Evolutionary conservation across 64 coral and sea anemone species (phyloP).

Genomic region (Catalaphyllia jardinei): DNA sequence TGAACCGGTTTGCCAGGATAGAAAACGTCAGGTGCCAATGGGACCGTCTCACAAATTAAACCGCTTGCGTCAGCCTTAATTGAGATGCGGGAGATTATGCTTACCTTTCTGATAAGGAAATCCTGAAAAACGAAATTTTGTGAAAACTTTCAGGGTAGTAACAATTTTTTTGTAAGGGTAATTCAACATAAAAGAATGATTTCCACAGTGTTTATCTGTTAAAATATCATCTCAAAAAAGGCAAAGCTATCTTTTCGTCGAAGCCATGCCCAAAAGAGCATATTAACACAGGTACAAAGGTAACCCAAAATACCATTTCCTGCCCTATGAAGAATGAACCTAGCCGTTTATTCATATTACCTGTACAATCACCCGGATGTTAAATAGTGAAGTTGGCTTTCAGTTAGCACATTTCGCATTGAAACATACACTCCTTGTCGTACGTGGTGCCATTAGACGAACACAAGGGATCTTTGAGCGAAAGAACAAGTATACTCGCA

Average conservation of each 20-base stretch:
- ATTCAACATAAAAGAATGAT: no score
- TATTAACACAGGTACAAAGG: no score
- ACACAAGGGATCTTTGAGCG: slow-evolving; percentile 64
- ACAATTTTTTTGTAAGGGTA: no score
- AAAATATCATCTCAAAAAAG: no score
- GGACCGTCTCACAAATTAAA: slow-evolving; percentile 54
- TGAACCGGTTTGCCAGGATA: slow-evolving; percentile 86
- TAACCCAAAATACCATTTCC: no score
- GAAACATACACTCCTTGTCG: slow-evolving; percentile 61
- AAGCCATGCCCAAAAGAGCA: no score
- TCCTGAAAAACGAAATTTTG: slow-evolving; percentile 18
- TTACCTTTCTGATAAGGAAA: slow-evolving; percentile 66
- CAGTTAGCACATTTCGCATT: slow-evolving; percentile 61
- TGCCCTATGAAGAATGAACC: no score
- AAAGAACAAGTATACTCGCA: slow-evolving; percentile 55
- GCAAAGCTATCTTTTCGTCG: no score
- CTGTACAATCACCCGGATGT: slow-evolving; percentile 64
- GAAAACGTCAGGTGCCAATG: slow-evolving; percentile 53
- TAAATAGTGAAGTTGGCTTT: slow-evolving; percentile 55
- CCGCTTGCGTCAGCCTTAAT: slow-evolving; percentile 7
- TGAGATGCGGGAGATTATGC: slow-evolving; percentile 5
- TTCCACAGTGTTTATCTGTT: no score
- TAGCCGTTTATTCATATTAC: background rate
- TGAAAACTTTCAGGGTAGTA: no score
- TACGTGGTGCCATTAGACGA: slow-evolving; percentile 65